Evolutionary conservation across 2,113 vertebrate species (phyloP).

Genomic region (Indicator indicator): DNA sequence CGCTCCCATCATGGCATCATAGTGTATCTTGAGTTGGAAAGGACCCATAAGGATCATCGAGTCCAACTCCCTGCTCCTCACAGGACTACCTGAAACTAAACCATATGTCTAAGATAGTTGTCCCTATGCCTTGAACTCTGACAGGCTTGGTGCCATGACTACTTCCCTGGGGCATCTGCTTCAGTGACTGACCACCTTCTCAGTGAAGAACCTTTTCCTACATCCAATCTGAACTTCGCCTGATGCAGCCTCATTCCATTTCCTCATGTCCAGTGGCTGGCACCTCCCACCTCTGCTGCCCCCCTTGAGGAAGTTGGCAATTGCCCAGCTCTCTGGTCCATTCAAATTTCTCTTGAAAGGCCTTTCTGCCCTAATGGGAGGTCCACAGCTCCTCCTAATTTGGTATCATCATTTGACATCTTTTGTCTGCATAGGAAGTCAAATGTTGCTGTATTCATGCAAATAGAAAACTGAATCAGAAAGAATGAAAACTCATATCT

Average conservation of each 20-base stretch:
- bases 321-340: not conserved
- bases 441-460: not conserved
- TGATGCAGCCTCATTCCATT: not conserved
- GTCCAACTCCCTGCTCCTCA: not conserved
- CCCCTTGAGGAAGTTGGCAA: not conserved
- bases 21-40: not conserved
- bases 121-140: not conserved
- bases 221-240: not conserved
- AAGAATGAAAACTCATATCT: not conserved
- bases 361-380: not conserved
- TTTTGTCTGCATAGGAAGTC: not conserved
- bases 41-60: accelerated
- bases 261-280: not conserved
- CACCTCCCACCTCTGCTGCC: not conserved
- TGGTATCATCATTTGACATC: not conserved
- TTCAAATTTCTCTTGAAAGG: not conserved
- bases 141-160: not conserved
- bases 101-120: accelerated
- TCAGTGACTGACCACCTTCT: not conserved
- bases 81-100: not conserved
- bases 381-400: not conserved
- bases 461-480: not conserved
- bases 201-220: not conserved
- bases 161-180: not conserved
- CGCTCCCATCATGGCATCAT: not conserved